Percentiles rank a stretch among this genome's conserved stretches.
These are phyloP conservation scores for Sitta carolinensis DNA, from an alignment of 2,797 vertebrate genomes.

Conservation along the genomic window DNA sequence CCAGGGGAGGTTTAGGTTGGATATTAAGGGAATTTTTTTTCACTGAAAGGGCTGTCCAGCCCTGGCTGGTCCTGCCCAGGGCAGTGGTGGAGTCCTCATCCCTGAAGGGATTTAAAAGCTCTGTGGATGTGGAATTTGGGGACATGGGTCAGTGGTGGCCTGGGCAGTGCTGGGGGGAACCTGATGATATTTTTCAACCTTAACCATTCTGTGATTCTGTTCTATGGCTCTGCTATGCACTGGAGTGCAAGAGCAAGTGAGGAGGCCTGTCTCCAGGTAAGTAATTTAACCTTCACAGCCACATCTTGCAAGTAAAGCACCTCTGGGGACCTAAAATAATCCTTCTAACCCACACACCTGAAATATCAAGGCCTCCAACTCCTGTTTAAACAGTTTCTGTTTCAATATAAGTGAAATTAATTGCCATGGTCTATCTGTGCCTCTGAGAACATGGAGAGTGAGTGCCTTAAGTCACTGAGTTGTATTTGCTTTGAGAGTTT, in stretches of 20 bases:
- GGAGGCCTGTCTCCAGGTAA: background rate
- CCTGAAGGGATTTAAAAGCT: background rate
- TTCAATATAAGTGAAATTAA: background rate
- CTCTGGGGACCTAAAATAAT: background rate
- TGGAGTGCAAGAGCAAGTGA: background rate
- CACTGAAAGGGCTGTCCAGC: background rate
- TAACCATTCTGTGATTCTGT: too few relatives aligned
- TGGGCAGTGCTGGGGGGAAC: background rate
- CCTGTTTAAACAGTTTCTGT: background rate
- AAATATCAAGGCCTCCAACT: background rate
- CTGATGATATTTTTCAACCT: too few relatives aligned
- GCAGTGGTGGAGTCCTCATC: background rate
- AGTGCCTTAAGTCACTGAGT: background rate
- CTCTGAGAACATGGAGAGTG: background rate
- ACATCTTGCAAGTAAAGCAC: background rate
- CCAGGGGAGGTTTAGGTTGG: background rate
- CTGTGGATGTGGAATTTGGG: rapidly evolving
- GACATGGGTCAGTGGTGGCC: rapidly evolving
- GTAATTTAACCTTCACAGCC: background rate
- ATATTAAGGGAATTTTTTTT: background rate
- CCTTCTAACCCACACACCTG: background rate
- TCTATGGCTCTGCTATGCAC: too few relatives aligned
- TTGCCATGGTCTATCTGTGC: background rate
- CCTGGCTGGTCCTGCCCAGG: background rate
- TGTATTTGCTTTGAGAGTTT: background rate